Conservation (phyloP, 2,888 invertebrate genomes). For the Galerucella calmariensis region DNA sequence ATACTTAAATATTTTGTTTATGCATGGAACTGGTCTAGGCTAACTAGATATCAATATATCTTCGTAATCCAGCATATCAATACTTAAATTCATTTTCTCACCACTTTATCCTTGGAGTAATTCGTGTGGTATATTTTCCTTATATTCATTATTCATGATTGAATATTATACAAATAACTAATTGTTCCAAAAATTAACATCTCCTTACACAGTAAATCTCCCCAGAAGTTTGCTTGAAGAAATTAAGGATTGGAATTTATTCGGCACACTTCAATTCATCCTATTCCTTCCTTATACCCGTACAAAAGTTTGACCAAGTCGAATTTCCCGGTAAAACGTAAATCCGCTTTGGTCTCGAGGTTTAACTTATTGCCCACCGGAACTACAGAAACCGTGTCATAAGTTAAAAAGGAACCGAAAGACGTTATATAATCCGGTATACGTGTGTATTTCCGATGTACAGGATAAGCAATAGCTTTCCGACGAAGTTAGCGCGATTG, state of each 20-base stretch:
- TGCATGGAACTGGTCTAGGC: no score
- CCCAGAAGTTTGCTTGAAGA: background rate
- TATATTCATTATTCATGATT: no score
- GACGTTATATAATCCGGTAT: background rate
- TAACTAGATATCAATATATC: no score
- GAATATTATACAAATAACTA: background rate
- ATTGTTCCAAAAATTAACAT: background rate
- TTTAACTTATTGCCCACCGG: slow-evolving; percentile 2
- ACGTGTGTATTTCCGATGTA: slow-evolving; percentile 9
- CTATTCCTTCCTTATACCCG: background rate
- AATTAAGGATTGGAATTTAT: background rate
- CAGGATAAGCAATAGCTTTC: background rate
- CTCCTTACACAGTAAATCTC: background rate
- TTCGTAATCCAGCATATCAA: no score
- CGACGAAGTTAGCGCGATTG: background rate
- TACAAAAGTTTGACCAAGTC: slow-evolving; percentile 14
- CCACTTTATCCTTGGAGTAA: no score
- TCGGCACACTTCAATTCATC: background rate
- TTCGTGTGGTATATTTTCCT: no score
- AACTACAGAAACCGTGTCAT: slow-evolving; percentile 1
- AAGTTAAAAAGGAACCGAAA: slow-evolving; percentile 13
- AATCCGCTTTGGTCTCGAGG: slow-evolving; percentile 9
- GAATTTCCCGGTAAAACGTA: slow-evolving; percentile 9
- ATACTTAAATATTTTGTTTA: no score
- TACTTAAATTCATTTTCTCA: no score